Evolutionary conservation across 1,140 invertebrate genomes (phyloP).

Genomic region (Bombus pascuorum): DNA sequence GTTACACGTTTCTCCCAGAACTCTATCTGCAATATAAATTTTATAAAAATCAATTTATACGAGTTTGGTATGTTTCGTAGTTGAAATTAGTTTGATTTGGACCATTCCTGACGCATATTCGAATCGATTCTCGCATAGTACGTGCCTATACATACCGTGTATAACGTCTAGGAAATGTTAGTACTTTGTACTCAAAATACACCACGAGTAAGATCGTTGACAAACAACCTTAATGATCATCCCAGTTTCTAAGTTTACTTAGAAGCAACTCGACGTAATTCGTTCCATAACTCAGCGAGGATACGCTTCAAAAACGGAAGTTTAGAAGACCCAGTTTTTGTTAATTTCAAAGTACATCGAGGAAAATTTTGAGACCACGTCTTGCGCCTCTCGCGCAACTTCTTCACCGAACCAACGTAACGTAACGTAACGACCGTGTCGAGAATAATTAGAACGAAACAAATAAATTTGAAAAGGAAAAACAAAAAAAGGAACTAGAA

Average conservation of each 20-base stretch:
- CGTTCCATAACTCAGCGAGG: background rate
- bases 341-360: background rate
- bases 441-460: background rate
- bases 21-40: background rate
- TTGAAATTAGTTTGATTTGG: background rate
- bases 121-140: no score
- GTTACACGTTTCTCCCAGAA: no score
- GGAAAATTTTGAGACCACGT: background rate
- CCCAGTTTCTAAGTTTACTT: slow-evolving; percentile 31
- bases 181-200: background rate
- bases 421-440: background rate
- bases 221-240: slow-evolving; percentile 28
- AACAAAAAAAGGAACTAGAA: background rate
- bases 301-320: slow-evolving; percentile 5
- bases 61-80: background rate
- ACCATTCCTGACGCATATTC: background rate
- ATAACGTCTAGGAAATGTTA: background rate
- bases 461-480: background rate
- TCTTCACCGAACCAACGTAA: background rate
- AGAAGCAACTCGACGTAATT: slow-evolving; percentile 10
- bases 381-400: background rate
- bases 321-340: slow-evolving; percentile 4
- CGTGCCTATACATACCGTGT: no score
- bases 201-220: slow-evolving; percentile 10
- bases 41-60: background rate